These are phyloP conservation scores for Upupa epops DNA, from an alignment of 2,113 vertebrate genomes.

Conservation along the genomic window DNA sequence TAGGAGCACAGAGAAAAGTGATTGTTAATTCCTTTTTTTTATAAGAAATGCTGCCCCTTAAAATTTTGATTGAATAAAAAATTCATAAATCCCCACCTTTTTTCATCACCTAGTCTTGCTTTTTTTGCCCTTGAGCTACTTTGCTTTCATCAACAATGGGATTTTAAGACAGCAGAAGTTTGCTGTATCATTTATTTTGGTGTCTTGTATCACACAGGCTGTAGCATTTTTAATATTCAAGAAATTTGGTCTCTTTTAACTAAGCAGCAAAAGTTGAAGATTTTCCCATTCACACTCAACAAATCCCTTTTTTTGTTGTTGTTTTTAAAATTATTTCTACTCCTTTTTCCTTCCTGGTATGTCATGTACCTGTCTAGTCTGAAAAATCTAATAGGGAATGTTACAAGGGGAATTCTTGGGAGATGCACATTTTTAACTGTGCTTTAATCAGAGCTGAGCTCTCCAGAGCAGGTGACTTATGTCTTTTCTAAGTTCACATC, in stretches of 20 bases:
- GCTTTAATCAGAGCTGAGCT: slow-evolving; percentile 31
- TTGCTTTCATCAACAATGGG: neutral
- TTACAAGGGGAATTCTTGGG: neutral
- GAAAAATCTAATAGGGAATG: neutral
- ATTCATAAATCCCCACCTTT: neutral
- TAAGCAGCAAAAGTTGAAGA: neutral
- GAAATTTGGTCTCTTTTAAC: neutral
- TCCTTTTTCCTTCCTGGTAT: neutral
- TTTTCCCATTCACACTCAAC: neutral
- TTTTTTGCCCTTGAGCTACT: neutral
- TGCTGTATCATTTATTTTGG: neutral
- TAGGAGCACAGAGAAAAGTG: neutral
- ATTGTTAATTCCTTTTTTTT: neutral
- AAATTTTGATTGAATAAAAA: neutral
- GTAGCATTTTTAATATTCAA: neutral
- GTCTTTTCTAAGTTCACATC: slow-evolving; percentile 19
- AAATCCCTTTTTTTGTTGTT: neutral
- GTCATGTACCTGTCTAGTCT: neutral
- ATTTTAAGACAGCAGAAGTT: neutral
- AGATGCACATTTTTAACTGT: neutral
- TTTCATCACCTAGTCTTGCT: neutral
- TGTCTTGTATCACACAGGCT: neutral
- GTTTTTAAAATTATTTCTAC: neutral
- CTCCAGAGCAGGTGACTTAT: slow-evolving; percentile 33
- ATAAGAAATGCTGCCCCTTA: neutral